Base-by-base conservation (phyloP, 2,888 invertebrate species). In the Ceraclea dissimilis region DNA sequence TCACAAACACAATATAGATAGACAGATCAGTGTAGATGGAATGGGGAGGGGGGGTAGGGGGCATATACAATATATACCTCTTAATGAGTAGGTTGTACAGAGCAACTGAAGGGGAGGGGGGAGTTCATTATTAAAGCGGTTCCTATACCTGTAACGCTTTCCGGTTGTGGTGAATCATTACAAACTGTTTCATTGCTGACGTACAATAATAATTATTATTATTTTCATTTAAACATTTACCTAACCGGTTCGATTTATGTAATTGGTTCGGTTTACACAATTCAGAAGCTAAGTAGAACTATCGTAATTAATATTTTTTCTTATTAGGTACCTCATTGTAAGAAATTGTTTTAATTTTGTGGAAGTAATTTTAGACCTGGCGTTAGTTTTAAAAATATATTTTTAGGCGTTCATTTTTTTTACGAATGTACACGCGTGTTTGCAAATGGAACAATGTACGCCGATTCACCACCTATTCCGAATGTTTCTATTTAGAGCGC, bases 91-190 rank as follows among this genome's bases (percentile, higher is more conserved):
- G n/a, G n/a, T n/a, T n/a, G n/a, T n/a, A n/a, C n/a, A n/a, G n/a
- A n/a, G n/a, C n/a, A n/a, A n/a, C n/a, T n/a, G n/a, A n/a, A n/a
- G n/a, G n/a, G n/a, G n/a, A n/a, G n/a, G n/a, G 16, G 50, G 55
- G 44, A 46, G 50, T 57, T 59, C 56, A 55, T 59, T 56, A 59
- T 56, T 59, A 59, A 55, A 51, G 43, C 52, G 51, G 54, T 54
- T 31, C 51, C 55, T 55, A 39, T 26, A 57, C 59, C 59, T 58
- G 58, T 54, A 51, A 54, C 58, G 54, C 49, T 58, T 54, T 56
- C 49, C 56, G 49, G 51, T 33, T 48, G 56, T 52, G 59, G 51
- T 52, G 54, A 59, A 55, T 59, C 55, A 26, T 49, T 49, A 49
- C 26, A 54, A 54, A 54, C 54, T 52, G 54, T 54, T 39, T 54